These are phyloP conservation scores for Sebastes wilsoni DNA, from an alignment of 2,797 vertebrate genomes.

Conservation along the genomic window DNA sequence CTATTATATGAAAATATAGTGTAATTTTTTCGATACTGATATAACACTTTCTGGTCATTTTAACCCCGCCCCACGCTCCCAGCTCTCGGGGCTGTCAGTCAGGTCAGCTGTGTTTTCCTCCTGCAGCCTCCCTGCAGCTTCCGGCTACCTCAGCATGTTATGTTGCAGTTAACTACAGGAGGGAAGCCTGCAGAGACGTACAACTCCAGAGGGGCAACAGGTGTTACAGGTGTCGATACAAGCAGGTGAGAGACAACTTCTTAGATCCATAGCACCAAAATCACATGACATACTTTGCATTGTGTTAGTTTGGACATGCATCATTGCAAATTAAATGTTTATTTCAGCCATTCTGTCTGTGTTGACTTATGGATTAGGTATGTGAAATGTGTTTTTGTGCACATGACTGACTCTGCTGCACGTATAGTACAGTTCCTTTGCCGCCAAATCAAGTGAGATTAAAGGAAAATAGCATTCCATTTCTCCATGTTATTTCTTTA, in stretches of 20 bases:
- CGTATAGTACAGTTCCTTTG: not conserved
- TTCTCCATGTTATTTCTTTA: not conserved
- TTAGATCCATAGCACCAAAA: rapidly evolving
- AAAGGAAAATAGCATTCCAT: not conserved
- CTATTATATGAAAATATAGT: not conserved
- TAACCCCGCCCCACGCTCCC: conserved; percentile 44
- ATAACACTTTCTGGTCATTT: not conserved
- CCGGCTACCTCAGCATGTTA: not conserved
- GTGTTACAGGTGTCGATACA: not conserved
- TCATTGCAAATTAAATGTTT: not conserved
- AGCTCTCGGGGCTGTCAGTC: not conserved
- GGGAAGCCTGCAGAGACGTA: not conserved
- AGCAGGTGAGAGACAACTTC: not conserved
- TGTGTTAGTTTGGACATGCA: too few species aligned
- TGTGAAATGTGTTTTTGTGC: not conserved
- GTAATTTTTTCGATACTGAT: not conserved
- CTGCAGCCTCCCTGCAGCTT: not conserved
- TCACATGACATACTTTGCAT: not conserved
- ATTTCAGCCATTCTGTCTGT: not conserved
- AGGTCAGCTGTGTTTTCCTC: not conserved
- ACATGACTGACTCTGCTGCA: not conserved
- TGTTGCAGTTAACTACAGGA: not conserved
- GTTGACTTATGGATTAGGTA: not conserved
- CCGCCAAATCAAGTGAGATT: not conserved
- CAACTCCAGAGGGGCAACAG: not conserved